Evolutionary conservation across 2,797 vertebrate species (phyloP).

Genomic region (Characodon lateralis): DNA sequence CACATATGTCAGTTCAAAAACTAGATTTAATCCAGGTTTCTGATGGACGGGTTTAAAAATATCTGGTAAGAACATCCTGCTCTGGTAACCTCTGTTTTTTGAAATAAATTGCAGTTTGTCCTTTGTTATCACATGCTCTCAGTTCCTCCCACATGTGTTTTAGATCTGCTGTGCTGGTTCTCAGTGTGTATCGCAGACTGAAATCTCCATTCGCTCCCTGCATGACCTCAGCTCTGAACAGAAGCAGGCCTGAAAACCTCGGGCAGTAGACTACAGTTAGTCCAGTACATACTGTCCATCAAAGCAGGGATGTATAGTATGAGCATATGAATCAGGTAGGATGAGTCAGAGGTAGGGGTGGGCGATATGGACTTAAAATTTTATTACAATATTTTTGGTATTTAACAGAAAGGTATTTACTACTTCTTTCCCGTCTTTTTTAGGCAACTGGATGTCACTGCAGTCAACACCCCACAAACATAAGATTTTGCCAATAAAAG

Average conservation of each 20-base stretch:
- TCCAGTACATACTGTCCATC: neutral
- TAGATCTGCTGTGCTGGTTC: slow-evolving; percentile 43
- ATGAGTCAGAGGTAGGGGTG: no score
- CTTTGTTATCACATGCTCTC: slow-evolving; percentile 31
- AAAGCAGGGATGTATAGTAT: neutral
- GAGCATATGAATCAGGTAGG: no score
- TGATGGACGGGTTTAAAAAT: slow-evolving; percentile 1
- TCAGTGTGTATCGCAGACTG: slow-evolving; percentile 36
- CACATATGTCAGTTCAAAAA: neutral
- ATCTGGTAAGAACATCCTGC: slow-evolving; percentile 7
- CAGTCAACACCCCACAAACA: no score
- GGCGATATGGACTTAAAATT: neutral
- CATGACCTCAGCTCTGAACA: slow-evolving; percentile 45
- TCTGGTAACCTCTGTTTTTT: neutral
- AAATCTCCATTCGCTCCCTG: slow-evolving; percentile 45
- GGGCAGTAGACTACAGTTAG: neutral
- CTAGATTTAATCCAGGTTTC: slow-evolving; percentile 1
- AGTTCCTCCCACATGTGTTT: slow-evolving; percentile 51
- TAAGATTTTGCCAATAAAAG: no score
- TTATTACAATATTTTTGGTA: neutral
- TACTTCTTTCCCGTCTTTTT: no score
- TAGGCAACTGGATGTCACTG: no score
- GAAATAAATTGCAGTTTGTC: slow-evolving; percentile 15
- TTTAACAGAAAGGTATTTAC: no score
- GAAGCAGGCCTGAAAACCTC: slow-evolving; percentile 31